Conservation (phyloP, 2,113 vertebrate species). For the Forbesichthys agassizii region DNA sequence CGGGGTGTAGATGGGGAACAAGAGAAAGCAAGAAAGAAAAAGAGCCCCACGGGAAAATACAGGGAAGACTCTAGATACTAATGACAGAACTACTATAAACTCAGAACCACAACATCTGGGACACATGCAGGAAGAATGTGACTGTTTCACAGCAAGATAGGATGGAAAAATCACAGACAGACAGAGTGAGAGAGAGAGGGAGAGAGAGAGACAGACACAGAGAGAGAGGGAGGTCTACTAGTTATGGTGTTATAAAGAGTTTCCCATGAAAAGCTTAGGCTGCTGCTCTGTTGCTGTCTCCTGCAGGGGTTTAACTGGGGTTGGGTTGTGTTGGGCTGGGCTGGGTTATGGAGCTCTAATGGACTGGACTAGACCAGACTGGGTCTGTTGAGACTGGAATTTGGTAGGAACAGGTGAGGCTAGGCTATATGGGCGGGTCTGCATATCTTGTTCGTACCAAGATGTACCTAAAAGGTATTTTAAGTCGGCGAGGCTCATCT, state of each 20-base stretch:
- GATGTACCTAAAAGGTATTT: constrained; percentile 15
- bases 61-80: constrained; percentile 21
- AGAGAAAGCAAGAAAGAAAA: background rate
- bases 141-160: background rate
- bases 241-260: no score
- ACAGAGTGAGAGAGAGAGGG: background rate
- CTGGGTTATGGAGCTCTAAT: constrained; percentile 19
- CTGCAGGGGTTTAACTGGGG: no score
- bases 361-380: constrained; percentile 11
- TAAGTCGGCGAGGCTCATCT: no score
- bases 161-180: background rate
- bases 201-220: background rate
- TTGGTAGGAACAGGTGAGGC: constrained; percentile 53
- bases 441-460: constrained; percentile 32
- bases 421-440: constrained; percentile 28
- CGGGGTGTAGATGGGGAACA: constrained; percentile 32
- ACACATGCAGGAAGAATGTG: constrained; percentile 23
- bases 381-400: background rate
- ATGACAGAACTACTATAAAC: constrained; percentile 1
- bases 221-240: no score
- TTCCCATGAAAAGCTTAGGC: no score
- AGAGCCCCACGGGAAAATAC: background rate
- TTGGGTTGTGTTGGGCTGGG: constrained; percentile 5
- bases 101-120: constrained; percentile 27
- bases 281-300: no score